Conservation (phyloP, 2,113 vertebrate genomes). For the Tachysurus vachellii region DNA sequence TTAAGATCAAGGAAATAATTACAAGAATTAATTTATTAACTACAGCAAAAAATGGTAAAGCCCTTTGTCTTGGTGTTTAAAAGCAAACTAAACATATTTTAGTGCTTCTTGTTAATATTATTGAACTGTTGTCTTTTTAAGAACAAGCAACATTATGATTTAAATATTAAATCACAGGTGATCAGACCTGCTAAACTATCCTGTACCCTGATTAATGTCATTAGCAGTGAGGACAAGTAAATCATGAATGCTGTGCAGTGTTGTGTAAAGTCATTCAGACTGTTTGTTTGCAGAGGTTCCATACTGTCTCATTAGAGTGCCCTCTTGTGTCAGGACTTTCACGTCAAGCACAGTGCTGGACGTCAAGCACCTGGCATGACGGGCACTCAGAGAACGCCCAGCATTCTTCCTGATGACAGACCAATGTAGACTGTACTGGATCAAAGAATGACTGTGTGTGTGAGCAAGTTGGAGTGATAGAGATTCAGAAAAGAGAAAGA, state of each 20-base stretch:
- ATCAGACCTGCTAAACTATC: background rate
- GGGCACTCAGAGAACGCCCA: slow-evolving; percentile 54
- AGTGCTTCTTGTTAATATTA: background rate
- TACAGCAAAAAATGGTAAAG: background rate
- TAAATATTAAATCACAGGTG: background rate
- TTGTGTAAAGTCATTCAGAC: slow-evolving; percentile 48
- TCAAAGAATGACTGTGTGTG: slow-evolving; percentile 56
- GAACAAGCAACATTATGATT: background rate
- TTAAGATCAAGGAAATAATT: background rate
- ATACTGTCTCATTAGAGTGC: slow-evolving; percentile 37
- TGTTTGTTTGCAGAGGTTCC: slow-evolving; percentile 49
- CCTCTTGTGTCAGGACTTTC: slow-evolving; percentile 44
- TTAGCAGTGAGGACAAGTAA: slow-evolving; percentile 20
- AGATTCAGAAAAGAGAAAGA: slow-evolving; percentile 27
- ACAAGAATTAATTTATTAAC: background rate
- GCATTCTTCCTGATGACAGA: slow-evolving; percentile 56
- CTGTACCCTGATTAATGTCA: background rate
- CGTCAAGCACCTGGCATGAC: slow-evolving; percentile 52
- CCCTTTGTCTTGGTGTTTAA: background rate
- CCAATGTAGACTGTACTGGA: slow-evolving; percentile 47
- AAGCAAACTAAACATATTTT: background rate
- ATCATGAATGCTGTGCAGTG: slow-evolving; percentile 42
- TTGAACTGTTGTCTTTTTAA: background rate
- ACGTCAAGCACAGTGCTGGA: slow-evolving; percentile 25
- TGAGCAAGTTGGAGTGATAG: slow-evolving; percentile 4